These are phyloP conservation scores for Coreoperca whiteheadi DNA, from an alignment of 2,113 vertebrate species.

Conservation along the genomic window DNA sequence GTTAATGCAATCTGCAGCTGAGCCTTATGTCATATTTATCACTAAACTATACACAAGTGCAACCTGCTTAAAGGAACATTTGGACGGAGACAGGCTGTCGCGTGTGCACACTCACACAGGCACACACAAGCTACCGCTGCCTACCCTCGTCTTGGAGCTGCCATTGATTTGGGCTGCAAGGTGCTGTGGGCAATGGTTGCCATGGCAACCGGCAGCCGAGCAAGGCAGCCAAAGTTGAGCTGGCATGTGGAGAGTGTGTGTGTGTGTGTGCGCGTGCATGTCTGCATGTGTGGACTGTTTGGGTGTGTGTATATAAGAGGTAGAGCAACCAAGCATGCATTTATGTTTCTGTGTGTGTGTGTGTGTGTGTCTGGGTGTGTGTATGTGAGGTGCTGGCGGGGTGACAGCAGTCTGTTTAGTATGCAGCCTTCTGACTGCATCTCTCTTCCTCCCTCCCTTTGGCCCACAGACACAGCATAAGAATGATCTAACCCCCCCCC, in stretches of 20 bases:
- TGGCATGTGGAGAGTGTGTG: conserved; percentile 66
- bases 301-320: conserved; percentile 50
- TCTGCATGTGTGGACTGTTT: conserved; percentile 46
- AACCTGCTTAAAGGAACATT: conserved; percentile 63
- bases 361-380: conserved; percentile 47
- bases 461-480: conserved; percentile 75
- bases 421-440: conserved; percentile 79
- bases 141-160: conserved; percentile 72
- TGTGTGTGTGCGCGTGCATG: background rate
- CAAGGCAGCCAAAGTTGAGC: conserved; percentile 84
- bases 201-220: conserved; percentile 83
- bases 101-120: background rate
- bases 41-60: conserved; percentile 38
- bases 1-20: conserved; percentile 46
- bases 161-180: conserved; percentile 86
- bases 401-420: conserved; percentile 81
- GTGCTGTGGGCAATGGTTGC: conserved; percentile 86
- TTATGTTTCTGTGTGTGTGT: conserved; percentile 45
- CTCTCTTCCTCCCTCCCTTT: conserved; percentile 67
- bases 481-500: conserved; percentile 50
- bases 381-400: conserved; percentile 63
- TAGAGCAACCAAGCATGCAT: conserved; percentile 69
- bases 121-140: conserved; percentile 43
- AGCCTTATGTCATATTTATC: conserved; percentile 56
- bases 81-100: conserved; percentile 47